Percentiles rank a stretch among this genome's conserved stretches.
phyloP scores from a whole-genome alignment of 2,888 invertebrate species.

The Melanotus villosus region DNA sequence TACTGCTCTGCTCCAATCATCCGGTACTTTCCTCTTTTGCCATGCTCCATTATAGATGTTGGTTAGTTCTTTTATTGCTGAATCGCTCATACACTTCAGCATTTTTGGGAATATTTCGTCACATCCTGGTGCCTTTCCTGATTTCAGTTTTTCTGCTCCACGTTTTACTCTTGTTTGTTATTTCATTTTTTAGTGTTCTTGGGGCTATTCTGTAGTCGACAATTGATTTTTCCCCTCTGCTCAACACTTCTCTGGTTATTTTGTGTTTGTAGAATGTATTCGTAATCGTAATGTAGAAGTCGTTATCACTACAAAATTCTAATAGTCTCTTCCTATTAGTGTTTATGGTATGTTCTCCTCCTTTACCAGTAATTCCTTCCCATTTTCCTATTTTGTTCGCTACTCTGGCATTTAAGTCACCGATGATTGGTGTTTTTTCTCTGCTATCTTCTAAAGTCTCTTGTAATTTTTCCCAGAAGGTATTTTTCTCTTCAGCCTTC shows the following conservation, averaged over 20 bases:
- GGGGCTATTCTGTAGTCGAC: neutral
- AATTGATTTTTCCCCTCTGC: neutral
- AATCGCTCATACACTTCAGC: no score
- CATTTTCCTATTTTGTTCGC: neutral
- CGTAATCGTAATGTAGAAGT: neutral
- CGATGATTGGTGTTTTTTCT: neutral
- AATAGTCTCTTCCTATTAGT: neutral
- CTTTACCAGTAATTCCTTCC: neutral
- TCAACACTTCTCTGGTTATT: slow-evolving; percentile 1
- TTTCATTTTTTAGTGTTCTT: neutral
- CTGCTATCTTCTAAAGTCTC: neutral
- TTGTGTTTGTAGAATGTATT: neutral
- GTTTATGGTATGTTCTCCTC: neutral
- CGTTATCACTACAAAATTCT: neutral
- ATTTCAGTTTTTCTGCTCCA: neutral
- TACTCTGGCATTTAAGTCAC: neutral
- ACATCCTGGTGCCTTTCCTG: no score
- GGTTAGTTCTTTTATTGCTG: no score
- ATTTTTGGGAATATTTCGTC: no score
- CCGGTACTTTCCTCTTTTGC: no score
- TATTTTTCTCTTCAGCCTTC: slow-evolving; percentile 7
- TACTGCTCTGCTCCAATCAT: no score
- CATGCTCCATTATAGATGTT: no score
- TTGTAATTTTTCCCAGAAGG: neutral
- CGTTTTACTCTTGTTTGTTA: slow-evolving; percentile 5